These are phyloP conservation scores for Allacma fusca DNA, from an alignment of 2,888 invertebrate genomes.

Conservation along the genomic window DNA sequence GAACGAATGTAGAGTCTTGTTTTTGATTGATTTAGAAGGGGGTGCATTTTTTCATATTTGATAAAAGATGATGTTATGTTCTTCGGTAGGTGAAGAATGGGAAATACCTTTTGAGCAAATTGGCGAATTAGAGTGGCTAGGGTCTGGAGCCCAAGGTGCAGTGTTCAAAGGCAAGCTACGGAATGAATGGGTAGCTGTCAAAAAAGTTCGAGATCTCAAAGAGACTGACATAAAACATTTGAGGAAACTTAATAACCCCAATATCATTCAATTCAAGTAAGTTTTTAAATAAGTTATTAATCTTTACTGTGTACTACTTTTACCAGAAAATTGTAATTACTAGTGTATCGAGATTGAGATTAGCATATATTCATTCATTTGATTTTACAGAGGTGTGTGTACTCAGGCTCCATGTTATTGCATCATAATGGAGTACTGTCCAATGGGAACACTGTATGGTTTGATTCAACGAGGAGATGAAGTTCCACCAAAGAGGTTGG, in stretches of 20 bases:
- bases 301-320: too few species aligned
- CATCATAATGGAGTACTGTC: slow-evolving; percentile 98
- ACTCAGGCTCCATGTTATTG: slow-evolving; percentile 90
- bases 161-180: slow-evolving; percentile 82
- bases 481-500: slow-evolving; percentile 84
- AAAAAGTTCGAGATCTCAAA: slow-evolving; percentile 89
- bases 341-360: too few species aligned
- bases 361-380: too few species aligned
- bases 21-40: too few species aligned
- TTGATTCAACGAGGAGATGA: slow-evolving; percentile 83
- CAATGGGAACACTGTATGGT: slow-evolving; percentile 92
- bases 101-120: slow-evolving; percentile 93
- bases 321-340: too few species aligned
- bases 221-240: slow-evolving; percentile 94
- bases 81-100: slow-evolving; percentile 78
- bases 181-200: slow-evolving; percentile 90
- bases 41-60: too few species aligned
- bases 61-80: not conserved
- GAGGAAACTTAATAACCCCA: slow-evolving; percentile 88
- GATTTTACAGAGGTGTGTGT: slow-evolving; percentile 80
- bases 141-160: slow-evolving; percentile 95
- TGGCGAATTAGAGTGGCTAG: slow-evolving; percentile 87
- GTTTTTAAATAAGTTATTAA: slow-evolving; percentile 47
- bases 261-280: slow-evolving; percentile 86
- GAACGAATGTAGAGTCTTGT: too few species aligned